Conservation (phyloP, 2,113 vertebrate species). For the Leucopternis melanops region DNA sequence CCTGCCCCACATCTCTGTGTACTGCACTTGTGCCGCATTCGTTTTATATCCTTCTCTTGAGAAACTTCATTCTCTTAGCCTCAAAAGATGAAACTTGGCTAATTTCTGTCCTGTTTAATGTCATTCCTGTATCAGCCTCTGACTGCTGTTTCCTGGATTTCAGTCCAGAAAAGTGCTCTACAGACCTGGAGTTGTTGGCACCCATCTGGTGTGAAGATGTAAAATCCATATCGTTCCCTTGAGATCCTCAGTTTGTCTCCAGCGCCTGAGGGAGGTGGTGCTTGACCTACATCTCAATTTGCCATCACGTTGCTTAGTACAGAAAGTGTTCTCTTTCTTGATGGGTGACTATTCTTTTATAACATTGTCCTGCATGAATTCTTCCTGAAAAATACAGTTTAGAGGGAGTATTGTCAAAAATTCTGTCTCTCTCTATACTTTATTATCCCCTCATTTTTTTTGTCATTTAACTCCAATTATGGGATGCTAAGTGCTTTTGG, state of each 20-base stretch:
- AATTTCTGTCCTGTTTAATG: neutral
- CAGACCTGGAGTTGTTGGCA: neutral
- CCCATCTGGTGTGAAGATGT: neutral
- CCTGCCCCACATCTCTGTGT: neutral
- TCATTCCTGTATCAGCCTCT: neutral
- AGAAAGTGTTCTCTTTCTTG: neutral
- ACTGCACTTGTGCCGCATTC: accelerated
- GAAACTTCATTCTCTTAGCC: neutral
- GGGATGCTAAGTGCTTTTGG: conserved; percentile 85
- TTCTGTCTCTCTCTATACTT: conserved; percentile 64
- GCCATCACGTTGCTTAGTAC: neutral
- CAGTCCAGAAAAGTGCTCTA: neutral
- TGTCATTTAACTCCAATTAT: conserved; percentile 86
- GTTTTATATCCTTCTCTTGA: neutral
- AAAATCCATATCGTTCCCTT: neutral
- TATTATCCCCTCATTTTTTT: conserved; percentile 80
- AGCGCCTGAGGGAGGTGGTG: neutral
- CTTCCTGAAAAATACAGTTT: conserved; percentile 67
- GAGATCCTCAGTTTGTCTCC: neutral
- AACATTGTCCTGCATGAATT: conserved; percentile 48
- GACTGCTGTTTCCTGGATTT: neutral
- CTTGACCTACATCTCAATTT: neutral
- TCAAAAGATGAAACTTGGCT: accelerated
- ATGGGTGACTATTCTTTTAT: conserved; percentile 32
- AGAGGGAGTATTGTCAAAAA: conserved; percentile 73